A percentile compares a stretch with the other conserved stretches of the same genome.
phyloP scores from a whole-genome alignment of 2,113 vertebrate genomes.

The Conger conger region DNA sequence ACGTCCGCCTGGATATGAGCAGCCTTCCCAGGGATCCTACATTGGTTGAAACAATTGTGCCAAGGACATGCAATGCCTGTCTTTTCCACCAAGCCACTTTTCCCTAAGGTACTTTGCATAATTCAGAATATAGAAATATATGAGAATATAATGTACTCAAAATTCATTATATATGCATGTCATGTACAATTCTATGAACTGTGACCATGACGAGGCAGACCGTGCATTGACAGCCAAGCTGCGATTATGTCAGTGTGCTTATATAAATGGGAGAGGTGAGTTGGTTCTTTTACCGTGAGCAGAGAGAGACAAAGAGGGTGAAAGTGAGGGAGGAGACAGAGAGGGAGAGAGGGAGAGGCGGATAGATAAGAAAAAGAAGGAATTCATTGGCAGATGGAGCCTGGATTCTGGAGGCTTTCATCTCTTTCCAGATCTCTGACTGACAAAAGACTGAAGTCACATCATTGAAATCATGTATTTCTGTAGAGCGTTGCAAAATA shows the following conservation, averaged over 20 bases:
- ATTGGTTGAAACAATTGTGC: too few species aligned
- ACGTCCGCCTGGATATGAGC: too few species aligned
- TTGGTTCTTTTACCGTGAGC: not conserved
- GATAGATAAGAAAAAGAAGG: constrained; percentile 1
- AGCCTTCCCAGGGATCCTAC: too few species aligned
- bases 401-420: not conserved
- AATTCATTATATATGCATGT: not conserved
- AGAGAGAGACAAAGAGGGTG: not conserved
- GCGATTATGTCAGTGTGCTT: not conserved
- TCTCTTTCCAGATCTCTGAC: not conserved
- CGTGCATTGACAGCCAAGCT: not conserved
- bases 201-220: not conserved
- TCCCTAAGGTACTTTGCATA: too few species aligned
- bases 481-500: not conserved
- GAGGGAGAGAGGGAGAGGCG: not conserved
- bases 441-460: not conserved
- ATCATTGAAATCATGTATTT: not conserved
- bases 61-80: too few species aligned
- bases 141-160: too few species aligned
- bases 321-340: not conserved
- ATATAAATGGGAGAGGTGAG: not conserved
- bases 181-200: not conserved
- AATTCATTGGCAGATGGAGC: constrained; percentile 6
- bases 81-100: too few species aligned
- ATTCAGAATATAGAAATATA: too few species aligned